Evolutionary conservation across 2,888 invertebrate species (phyloP), one percentile per base, ranked within the genome.

Genomic region (Pecten maximus): DNA sequence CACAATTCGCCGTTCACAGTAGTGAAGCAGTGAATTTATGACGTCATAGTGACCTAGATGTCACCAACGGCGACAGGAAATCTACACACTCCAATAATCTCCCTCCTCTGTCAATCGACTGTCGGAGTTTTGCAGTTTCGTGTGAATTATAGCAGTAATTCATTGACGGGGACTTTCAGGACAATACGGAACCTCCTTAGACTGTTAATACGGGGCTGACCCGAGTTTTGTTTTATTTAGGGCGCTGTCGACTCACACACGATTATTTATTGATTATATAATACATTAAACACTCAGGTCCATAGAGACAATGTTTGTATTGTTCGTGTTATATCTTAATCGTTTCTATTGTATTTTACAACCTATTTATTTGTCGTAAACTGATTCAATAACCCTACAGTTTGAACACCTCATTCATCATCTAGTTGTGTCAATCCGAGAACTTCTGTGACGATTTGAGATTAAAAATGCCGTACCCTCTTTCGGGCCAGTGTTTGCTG

Each of bases 61-160:
- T 74, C 74, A 28, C 74, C 74, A 74, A 35, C 35, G 74, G 74
- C 74, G 74, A 35, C 74, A 74, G 74, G 23, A 35, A 74, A 74
- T 74, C 74, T 74, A 74, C 35, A 28, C 74, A 8, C 74, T 74
- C 28, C 8, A 74, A 6, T 35, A 23, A 12, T 74, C 74, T 12
- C 74, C 74, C 74, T 74, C 35, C 74, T 4, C 74, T 54, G 28
- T 10, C 74, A 35, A 19, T 28, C 12, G 74, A 12, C 4, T 74
- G 35, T 74, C 74, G 74, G 74, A 10, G 2, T 74, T 74, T 28
- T 35, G 35, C 74, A 1, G 74, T 35, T 28, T 74, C 3, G 74
- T 74, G 74, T 74, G 74, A 74, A 28, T 35, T 74, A 74, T 74
- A 28, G 16, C 74, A 35, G 74, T 35, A 74, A 74, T 35, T 74